phyloP scores from a whole-genome alignment of 2,888 invertebrate species.

The Callosobruchus maculatus region DNA sequence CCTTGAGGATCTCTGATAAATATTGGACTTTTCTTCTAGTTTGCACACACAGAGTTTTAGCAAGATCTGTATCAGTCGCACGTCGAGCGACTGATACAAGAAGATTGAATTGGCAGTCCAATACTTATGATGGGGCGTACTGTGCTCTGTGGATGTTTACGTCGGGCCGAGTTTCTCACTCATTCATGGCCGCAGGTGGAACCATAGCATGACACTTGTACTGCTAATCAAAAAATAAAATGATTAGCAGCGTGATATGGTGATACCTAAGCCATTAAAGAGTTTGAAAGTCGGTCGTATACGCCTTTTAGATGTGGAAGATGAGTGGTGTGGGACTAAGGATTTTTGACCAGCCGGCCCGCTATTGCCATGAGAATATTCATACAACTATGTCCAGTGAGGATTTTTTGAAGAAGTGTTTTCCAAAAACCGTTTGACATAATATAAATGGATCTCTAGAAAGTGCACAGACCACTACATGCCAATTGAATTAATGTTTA shows the following conservation, averaged over 20 bases:
- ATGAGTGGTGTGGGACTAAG: slow-evolving; percentile 55
- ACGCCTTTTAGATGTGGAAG: slow-evolving; percentile 39
- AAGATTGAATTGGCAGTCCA: slow-evolving; percentile 38
- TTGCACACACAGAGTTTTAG: slow-evolving; percentile 29
- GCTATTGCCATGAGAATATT: slow-evolving; percentile 14
- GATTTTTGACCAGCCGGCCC: slow-evolving; percentile 65
- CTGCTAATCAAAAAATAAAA: background rate
- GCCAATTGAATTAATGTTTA: too few species aligned
- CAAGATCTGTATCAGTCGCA: slow-evolving; percentile 30
- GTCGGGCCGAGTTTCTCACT: background rate
- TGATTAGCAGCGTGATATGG: background rate
- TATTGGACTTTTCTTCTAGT: slow-evolving; percentile 47
- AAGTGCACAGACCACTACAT: too few species aligned
- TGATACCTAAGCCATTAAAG: background rate
- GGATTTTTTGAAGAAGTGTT: background rate
- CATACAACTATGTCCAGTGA: background rate
- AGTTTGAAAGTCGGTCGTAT: background rate
- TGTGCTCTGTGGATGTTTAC: slow-evolving; percentile 44
- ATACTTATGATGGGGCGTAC: slow-evolving; percentile 45
- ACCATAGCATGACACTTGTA: background rate
- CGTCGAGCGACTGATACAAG: slow-evolving; percentile 28
- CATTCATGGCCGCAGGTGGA: background rate
- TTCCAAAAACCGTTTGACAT: background rate
- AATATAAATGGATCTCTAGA: too few species aligned
- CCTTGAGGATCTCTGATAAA: slow-evolving; percentile 47